Evolutionary conservation across 2,113 vertebrate species (phyloP).

Genomic region (Oceanites oceanicus): DNA sequence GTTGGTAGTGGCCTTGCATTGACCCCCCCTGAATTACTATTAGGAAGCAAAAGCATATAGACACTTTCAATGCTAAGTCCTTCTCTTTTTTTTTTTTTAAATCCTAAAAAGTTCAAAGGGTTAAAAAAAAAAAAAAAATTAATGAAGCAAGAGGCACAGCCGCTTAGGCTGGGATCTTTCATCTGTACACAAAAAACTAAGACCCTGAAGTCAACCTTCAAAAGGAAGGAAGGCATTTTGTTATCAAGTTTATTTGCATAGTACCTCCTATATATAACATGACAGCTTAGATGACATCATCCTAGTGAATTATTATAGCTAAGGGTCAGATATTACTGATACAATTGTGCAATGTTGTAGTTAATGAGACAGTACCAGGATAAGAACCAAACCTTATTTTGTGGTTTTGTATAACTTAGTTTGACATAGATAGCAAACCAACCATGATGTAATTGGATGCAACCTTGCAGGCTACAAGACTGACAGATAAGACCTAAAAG

Average conservation of each 20-base stretch:
- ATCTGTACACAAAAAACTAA: not conserved
- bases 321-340: conserved; percentile 56
- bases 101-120: not conserved
- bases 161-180: not conserved
- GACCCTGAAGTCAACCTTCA: conserved; percentile 24
- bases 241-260: conserved; percentile 50
- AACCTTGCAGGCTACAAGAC: not conserved
- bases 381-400: conserved; percentile 46
- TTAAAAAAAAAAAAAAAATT: not conserved
- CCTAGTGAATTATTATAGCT: conserved; percentile 56
- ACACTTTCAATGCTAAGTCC: not conserved
- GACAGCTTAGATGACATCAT: conserved; percentile 38
- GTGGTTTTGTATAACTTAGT: conserved; percentile 27
- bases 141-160: not conserved
- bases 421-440: conserved; percentile 1
- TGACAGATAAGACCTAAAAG: not conserved
- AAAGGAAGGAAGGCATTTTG: conserved; percentile 30
- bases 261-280: not conserved
- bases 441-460: not conserved
- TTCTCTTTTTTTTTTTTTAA: not conserved
- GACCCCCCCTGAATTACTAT: not conserved
- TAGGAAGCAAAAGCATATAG: not conserved
- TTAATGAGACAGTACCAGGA: conserved; percentile 24
- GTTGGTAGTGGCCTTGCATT: not conserved
- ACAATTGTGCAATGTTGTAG: conserved; percentile 31